phyloP scores from a whole-genome alignment of 2,113 vertebrate species.

The Amblyopsis rosae region DNA sequence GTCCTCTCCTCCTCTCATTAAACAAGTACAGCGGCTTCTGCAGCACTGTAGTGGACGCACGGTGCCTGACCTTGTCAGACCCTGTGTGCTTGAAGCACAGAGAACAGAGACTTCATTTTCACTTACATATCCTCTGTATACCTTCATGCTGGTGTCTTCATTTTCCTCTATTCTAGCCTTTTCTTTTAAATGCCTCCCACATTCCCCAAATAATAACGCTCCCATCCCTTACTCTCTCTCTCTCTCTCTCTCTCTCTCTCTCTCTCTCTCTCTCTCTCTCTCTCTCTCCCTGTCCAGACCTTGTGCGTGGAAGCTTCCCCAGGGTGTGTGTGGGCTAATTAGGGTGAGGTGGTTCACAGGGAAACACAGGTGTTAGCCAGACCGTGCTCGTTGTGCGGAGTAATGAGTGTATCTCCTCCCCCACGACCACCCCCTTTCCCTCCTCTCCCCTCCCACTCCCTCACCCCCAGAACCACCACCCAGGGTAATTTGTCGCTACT shows the following conservation, averaged over 20 bases:
- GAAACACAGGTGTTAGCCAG: constrained; percentile 77
- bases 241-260: constrained; percentile 20
- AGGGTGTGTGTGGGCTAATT: constrained; percentile 95
- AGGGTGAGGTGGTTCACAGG: constrained; percentile 88
- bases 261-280: constrained; percentile 15
- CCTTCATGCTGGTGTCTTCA: not conserved
- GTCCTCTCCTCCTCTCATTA: too few species aligned
- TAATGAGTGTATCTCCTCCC: constrained; percentile 69
- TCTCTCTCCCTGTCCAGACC: constrained; percentile 52
- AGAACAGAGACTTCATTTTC: not conserved
- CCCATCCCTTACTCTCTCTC: constrained; percentile 23
- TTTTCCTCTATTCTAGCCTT: constrained; percentile 27
- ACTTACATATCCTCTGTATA: constrained; percentile 12
- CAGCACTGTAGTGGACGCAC: too few species aligned
- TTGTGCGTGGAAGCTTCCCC: constrained; percentile 79
- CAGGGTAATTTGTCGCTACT: constrained; percentile 91
- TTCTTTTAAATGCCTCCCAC: constrained; percentile 38
- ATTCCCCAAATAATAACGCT: constrained; percentile 15
- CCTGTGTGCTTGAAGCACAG: not conserved
- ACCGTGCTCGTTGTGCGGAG: constrained; percentile 69
- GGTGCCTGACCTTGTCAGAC: too few species aligned
- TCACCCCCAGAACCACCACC: constrained; percentile 45
- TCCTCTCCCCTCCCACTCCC: too few species aligned
- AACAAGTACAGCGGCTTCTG: too few species aligned
- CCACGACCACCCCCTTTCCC: constrained; percentile 25